A percentile compares a stretch with the other conserved stretches of the same genome.
Evolutionary conservation across 2,888 invertebrate genomes (phyloP).

Genomic region (Ochlodes sylvanus): DNA sequence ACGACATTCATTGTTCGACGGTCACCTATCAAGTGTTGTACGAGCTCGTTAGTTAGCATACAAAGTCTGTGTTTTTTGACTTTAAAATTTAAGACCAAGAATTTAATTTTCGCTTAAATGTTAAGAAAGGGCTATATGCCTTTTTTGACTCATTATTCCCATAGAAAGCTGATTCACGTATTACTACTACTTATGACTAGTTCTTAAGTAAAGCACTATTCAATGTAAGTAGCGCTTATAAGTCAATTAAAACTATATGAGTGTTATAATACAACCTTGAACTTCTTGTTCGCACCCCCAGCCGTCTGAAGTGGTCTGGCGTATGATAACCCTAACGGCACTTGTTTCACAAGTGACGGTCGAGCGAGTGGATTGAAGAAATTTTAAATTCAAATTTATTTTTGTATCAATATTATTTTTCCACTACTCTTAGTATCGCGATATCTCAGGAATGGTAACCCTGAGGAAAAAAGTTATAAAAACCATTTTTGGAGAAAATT

Average conservation of each 20-base stretch:
- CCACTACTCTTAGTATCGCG: too few relatives aligned
- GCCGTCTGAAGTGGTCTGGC: conserved; percentile 63
- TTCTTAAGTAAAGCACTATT: conserved; percentile 34
- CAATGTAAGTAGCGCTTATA: conserved; percentile 32
- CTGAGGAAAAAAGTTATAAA: too few relatives aligned
- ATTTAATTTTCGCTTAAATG: neutral
- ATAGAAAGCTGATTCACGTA: neutral
- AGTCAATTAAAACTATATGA: conserved; percentile 36
- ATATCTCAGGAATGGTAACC: too few relatives aligned
- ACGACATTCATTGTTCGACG: too few relatives aligned
- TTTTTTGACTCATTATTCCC: neutral
- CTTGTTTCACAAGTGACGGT: neutral
- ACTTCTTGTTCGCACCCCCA: conserved; percentile 56
- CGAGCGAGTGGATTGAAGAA: too few relatives aligned
- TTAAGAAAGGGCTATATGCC: neutral
- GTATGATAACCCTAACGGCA: conserved; percentile 17
- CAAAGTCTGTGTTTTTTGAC: too few relatives aligned
- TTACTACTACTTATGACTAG: conserved; percentile 8
- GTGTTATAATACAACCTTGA: conserved; percentile 55
- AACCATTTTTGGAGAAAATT: too few relatives aligned
- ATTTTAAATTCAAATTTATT: too few relatives aligned
- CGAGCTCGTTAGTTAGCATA: too few relatives aligned
- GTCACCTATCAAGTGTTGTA: too few relatives aligned
- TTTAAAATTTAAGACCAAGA: neutral
- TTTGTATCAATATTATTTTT: too few relatives aligned